Conservation (phyloP, 2,113 vertebrate genomes). For the Micronycteris hirsuta region DNA sequence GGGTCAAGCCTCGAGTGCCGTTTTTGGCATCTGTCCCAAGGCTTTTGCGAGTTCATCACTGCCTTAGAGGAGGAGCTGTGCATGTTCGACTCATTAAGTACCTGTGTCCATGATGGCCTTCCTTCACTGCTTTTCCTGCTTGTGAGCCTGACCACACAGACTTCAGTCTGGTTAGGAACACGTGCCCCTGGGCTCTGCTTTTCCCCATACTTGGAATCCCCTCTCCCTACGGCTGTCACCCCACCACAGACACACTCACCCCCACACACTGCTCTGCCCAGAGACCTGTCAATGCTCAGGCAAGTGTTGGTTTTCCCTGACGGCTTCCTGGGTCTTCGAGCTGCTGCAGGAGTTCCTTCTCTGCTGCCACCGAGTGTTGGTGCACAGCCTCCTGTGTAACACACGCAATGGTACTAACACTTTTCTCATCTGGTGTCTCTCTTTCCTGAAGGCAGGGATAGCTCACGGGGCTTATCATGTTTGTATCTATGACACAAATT, state of each 20-base stretch:
- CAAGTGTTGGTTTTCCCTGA: not conserved
- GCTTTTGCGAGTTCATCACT: not conserved
- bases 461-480: rapidly evolving
- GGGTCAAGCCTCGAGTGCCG: not conserved
- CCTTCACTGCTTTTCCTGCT: not conserved
- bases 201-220: too few species aligned
- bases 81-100: too few species aligned
- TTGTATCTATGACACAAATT: not conserved
- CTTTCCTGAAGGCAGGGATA: not conserved
- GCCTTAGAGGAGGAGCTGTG: rapidly evolving
- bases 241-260: too few species aligned
- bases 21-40: not conserved
- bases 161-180: not conserved
- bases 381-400: too few species aligned
- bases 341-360: not conserved
- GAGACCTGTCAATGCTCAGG: not conserved
- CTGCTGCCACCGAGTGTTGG: too few species aligned
- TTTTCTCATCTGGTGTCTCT: not conserved
- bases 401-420: not conserved
- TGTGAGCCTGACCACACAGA: not conserved
- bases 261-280: too few species aligned
- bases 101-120: not conserved
- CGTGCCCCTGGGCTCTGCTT: rapidly evolving
- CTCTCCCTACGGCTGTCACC: rapidly evolving
- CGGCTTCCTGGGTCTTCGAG: not conserved